These are phyloP conservation scores for Anagrus nilaparvatae DNA, from an alignment of 1,140 invertebrate genomes.

Conservation along the genomic window DNA sequence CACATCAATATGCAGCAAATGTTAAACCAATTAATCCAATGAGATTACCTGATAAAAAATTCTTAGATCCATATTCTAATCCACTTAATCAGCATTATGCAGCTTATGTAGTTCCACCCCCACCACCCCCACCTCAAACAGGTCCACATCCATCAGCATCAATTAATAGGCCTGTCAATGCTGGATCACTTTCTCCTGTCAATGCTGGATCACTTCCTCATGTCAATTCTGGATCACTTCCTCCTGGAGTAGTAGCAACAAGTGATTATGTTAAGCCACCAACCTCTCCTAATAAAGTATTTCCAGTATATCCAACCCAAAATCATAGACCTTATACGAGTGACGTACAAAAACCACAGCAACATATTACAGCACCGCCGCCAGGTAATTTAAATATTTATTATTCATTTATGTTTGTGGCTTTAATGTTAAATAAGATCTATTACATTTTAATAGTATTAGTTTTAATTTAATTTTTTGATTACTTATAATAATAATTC, in stretches of 20 bases:
- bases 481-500: no score
- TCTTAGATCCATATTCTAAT: slow-evolving; percentile 10
- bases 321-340: no score
- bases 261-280: slow-evolving; percentile 2
- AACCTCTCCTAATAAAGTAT: no score
- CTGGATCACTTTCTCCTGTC: background rate
- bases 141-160: background rate
- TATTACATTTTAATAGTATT: no score
- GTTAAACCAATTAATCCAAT: slow-evolving; percentile 11
- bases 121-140: background rate
- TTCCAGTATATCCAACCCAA: no score
- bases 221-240: background rate
- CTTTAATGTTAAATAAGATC: no score
- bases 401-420: no score
- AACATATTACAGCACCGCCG: no score
- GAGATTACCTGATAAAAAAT: slow-evolving; percentile 20
- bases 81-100: slow-evolving; percentile 33
- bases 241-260: background rate
- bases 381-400: no score
- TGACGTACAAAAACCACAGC: no score
- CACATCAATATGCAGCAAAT: slow-evolving; percentile 21
- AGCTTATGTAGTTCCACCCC: slow-evolving; percentile 21
- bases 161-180: background rate
- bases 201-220: no score
- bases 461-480: no score